These are phyloP conservation scores for Acrobasis repandana DNA, from an alignment of 2,888 invertebrate species.

Conservation along the genomic window DNA sequence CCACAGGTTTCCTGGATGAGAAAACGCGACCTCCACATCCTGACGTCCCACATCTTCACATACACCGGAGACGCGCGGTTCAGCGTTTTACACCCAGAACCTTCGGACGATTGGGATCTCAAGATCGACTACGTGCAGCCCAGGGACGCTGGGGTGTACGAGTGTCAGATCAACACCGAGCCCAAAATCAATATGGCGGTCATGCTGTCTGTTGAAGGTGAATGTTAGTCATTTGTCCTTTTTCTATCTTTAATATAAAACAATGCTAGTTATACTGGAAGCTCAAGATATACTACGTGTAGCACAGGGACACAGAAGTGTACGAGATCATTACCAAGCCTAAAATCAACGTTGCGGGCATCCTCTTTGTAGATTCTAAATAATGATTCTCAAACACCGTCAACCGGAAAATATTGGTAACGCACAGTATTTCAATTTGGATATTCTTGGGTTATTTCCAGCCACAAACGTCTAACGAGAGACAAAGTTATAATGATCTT, in stretches of 20 bases:
- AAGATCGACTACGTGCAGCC: slow-evolving; percentile 92
- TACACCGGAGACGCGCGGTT: slow-evolving; percentile 95
- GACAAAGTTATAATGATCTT: too few relatives aligned
- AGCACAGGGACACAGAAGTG: too few relatives aligned
- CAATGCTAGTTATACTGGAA: slow-evolving; percentile 84
- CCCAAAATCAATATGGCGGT: slow-evolving; percentile 94
- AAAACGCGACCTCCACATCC: slow-evolving; percentile 91
- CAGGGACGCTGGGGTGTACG: slow-evolving; percentile 92
- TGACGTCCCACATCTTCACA: slow-evolving; percentile 90
- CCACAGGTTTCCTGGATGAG: slow-evolving; percentile 92
- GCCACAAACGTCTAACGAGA: too few relatives aligned
- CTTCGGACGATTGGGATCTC: slow-evolving; percentile 93
- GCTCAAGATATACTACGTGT: slow-evolving; percentile 91
- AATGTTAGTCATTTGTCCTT: slow-evolving; percentile 11
- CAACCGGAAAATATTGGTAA: too few relatives aligned
- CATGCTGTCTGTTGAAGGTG: slow-evolving; percentile 90
- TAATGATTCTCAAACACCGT: neutral
- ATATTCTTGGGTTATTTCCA: too few relatives aligned
- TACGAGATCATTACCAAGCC: slow-evolving; percentile 96
- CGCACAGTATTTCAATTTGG: too few relatives aligned
- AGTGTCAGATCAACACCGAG: slow-evolving; percentile 95
- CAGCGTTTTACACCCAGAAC: slow-evolving; percentile 91
- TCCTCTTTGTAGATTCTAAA: slow-evolving; percentile 90
- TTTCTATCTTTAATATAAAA: neutral
- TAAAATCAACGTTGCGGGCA: slow-evolving; percentile 92